These are phyloP conservation scores for Cyclophora punctaria DNA, from an alignment of 2,888 invertebrate genomes.

Conservation along the genomic window DNA sequence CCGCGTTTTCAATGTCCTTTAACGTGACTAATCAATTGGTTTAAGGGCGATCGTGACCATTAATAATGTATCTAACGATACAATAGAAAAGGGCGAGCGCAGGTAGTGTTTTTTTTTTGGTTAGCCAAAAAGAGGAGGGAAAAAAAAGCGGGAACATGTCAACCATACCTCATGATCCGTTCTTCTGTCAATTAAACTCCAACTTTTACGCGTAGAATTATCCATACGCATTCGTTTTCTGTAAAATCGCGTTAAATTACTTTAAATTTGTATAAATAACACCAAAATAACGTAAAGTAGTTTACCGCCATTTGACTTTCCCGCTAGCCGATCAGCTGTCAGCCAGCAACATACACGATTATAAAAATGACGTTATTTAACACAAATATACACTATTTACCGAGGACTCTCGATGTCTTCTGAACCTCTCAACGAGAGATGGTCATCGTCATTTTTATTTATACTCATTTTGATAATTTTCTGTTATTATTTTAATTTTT, in stretches of 20 bases:
- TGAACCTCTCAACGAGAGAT: slow-evolving; percentile 23
- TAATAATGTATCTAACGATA: too few species aligned
- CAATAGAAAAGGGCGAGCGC: too few species aligned
- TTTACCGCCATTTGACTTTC: slow-evolving; percentile 68
- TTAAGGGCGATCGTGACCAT: too few species aligned
- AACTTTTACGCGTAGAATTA: slow-evolving; percentile 48
- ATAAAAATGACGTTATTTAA: slow-evolving; percentile 14
- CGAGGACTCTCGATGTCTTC: slow-evolving; percentile 50
- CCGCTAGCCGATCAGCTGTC: slow-evolving; percentile 69
- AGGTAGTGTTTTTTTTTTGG: not conserved
- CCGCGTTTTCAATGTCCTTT: too few species aligned
- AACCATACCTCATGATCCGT: slow-evolving; percentile 58
- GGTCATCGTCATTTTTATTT: slow-evolving; percentile 38
- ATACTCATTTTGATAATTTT: slow-evolving; percentile 38
- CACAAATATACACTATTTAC: slow-evolving; percentile 33
- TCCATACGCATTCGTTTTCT: slow-evolving; percentile 57
- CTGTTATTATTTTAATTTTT: slow-evolving; percentile 6
- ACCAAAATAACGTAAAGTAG: slow-evolving; percentile 11
- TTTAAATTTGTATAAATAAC: slow-evolving; percentile 3
- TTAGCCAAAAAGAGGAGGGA: slow-evolving; percentile 36
- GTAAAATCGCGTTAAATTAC: slow-evolving; percentile 23
- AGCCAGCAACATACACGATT: slow-evolving; percentile 27
- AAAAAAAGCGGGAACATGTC: slow-evolving; percentile 48
- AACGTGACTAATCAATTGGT: too few species aligned
- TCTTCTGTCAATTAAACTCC: slow-evolving; percentile 64